phyloP scores from a whole-genome alignment of 2,113 vertebrate species.

The Rutilus rutilus region DNA sequence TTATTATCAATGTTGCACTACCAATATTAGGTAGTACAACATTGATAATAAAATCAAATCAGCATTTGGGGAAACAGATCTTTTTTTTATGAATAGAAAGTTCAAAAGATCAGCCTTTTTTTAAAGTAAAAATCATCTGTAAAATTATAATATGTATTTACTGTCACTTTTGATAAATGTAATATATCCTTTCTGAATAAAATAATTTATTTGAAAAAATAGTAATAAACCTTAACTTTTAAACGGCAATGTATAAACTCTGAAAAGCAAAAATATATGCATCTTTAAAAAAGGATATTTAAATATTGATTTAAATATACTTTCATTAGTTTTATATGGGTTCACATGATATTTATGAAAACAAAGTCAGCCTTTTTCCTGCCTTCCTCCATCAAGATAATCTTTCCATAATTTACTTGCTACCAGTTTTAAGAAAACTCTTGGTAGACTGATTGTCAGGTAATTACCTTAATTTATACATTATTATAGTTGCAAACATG shows the following conservation, averaged over 20 bases:
- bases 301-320: background rate
- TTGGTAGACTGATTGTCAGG: background rate
- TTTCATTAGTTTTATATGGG: background rate
- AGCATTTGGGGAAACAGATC: background rate
- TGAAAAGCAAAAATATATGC: too few species aligned
- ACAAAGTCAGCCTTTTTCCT: background rate
- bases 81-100: too few species aligned
- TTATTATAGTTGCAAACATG: background rate
- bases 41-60: too few species aligned
- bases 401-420: background rate
- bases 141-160: too few species aligned
- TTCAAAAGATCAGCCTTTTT: too few species aligned
- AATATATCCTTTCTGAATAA: too few species aligned
- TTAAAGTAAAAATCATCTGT: too few species aligned
- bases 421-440: background rate
- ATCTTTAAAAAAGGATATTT: too few species aligned
- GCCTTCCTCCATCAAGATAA: background rate
- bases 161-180: too few species aligned
- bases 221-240: too few species aligned
- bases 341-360: background rate
- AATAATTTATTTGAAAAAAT: too few species aligned
- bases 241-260: too few species aligned
- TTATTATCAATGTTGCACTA: background rate
- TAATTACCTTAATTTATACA: background rate
- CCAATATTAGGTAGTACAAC: background rate